phyloP scores from a whole-genome alignment of 2,113 vertebrate genomes.

The Ammospiza nelsoni region DNA sequence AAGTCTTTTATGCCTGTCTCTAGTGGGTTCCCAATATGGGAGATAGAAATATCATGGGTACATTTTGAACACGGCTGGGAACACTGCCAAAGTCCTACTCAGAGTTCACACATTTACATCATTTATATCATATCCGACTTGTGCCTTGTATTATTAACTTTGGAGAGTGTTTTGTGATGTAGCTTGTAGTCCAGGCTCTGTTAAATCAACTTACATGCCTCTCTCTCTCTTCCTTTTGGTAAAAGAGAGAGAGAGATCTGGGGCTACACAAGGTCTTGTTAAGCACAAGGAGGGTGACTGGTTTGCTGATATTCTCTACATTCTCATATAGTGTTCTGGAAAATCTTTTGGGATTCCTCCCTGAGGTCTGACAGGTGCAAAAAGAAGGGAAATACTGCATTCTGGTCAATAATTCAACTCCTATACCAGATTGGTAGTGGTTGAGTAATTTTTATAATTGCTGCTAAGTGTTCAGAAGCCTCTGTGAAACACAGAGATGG shows the following conservation, averaged over 20 bases:
- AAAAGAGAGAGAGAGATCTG: neutral
- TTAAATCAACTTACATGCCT: slow-evolving; percentile 11
- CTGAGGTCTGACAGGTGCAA: neutral
- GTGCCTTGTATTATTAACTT: slow-evolving; percentile 60
- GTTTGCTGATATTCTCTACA: neutral
- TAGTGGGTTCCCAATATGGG: slow-evolving; percentile 49
- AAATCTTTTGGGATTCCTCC: neutral
- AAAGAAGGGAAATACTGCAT: neutral
- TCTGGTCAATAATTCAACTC: neutral
- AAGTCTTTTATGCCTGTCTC: slow-evolving; percentile 50
- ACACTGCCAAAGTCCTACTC: slow-evolving; percentile 60
- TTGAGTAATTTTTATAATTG: neutral
- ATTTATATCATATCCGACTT: slow-evolving; percentile 62
- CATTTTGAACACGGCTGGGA: slow-evolving; percentile 63
- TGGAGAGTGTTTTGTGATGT: slow-evolving; percentile 46
- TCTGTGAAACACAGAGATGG: neutral
- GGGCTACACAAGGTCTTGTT: neutral
- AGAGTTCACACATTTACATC: slow-evolving; percentile 67
- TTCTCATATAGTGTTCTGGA: neutral
- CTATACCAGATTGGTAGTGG: neutral
- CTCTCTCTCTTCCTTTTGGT: neutral
- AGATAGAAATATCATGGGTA: slow-evolving; percentile 67
- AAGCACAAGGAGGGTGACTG: neutral
- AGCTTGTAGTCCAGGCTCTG: slow-evolving; percentile 8
- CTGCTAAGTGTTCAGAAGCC: neutral